These are phyloP conservation scores for Theonella swinhoei DNA, from an alignment of 37 sponge, comb jelly and placozoan species.

Conservation along the genomic window DNA sequence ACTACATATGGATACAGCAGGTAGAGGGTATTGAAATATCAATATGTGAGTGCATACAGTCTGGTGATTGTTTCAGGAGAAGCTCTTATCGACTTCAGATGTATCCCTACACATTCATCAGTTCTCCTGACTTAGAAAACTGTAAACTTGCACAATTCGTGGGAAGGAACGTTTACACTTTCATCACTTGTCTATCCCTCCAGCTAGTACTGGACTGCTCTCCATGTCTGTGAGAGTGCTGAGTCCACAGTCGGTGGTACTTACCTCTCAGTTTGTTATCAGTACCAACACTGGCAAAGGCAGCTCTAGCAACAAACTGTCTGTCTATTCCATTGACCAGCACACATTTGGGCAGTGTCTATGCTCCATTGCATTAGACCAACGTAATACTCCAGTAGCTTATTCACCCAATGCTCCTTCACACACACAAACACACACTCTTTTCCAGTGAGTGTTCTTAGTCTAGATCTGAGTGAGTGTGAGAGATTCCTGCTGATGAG, in stretches of 20 bases:
- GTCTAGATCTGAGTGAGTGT: slow-evolving; percentile 19
- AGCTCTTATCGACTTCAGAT: slow-evolving; percentile 31
- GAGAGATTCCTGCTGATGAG: slow-evolving; percentile 20
- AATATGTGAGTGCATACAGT: too few species aligned
- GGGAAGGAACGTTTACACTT: background rate
- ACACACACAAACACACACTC: background rate
- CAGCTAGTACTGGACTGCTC: slow-evolving; percentile 9
- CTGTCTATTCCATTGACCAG: slow-evolving; percentile 7
- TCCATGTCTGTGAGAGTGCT: slow-evolving; percentile 12
- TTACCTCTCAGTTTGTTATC: slow-evolving; percentile 4
- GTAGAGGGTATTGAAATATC: too few species aligned
- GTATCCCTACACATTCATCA: background rate
- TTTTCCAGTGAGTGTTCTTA: slow-evolving; percentile 8
- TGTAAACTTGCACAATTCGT: slow-evolving; percentile 17
- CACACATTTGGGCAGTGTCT: slow-evolving; percentile 26
- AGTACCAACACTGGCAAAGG: background rate
- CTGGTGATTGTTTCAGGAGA: too few species aligned
- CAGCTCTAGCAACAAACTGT: background rate
- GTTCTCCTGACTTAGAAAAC: slow-evolving; percentile 35
- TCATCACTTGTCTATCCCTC: background rate
- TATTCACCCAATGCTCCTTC: background rate
- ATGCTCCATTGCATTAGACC: background rate
- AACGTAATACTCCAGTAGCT: background rate
- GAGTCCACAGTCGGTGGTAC: slow-evolving; percentile 14
- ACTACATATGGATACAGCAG: too few species aligned